Base-by-base conservation (phyloP, 2,888 invertebrate genomes). In the Lypha dubia region DNA sequence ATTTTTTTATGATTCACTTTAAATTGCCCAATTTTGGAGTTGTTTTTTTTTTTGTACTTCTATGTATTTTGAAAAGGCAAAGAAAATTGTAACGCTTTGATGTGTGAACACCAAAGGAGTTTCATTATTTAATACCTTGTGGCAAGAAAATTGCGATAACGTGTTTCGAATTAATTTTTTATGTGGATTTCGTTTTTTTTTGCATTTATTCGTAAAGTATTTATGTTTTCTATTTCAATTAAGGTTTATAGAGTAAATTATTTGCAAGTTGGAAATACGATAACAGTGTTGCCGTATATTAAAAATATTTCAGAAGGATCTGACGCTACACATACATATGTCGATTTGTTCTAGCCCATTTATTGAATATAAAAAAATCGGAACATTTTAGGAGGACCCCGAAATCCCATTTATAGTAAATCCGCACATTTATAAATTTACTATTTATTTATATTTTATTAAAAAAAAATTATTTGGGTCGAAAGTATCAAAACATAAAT, bases 121-220 rank as follows among this genome's bases (percentile, higher is more conserved):
- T 83, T 76, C 76, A 77, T 83, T 76, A 75, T 80, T 68, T 83
- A 68, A 79, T 80, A 80, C 73, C 85, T 77, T 85, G 84, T 84
- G 76, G 85, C 79, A 86, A 81, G 83, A 90, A 90, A 90, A 90
- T 90, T 91, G 90, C 89, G 88, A 88, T 90, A 90, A 90, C 90
- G 90, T 90, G 90, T 89, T 89, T 89, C 86, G 91, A 90, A 90
- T 90, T 90, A 90, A 90, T 90, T 90, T 90, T 89, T 79, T 63
- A 65, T 79, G 58, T 44, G 46, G 62, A 70, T 73, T 79, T 56
- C n/a, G 17, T 53, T 22, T 49, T 63, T 13, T 20, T n/a, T n/a
- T n/a, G n/a, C n/a, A n/a, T n/a, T 38, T 51, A 0, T 70, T 77
- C 35, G 13, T 13, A 44, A 46, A 28, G 15, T 41, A 20, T 35